Evolutionary conservation across 2,113 vertebrate genomes (phyloP).

Genomic region (Channa maculata): DNA sequence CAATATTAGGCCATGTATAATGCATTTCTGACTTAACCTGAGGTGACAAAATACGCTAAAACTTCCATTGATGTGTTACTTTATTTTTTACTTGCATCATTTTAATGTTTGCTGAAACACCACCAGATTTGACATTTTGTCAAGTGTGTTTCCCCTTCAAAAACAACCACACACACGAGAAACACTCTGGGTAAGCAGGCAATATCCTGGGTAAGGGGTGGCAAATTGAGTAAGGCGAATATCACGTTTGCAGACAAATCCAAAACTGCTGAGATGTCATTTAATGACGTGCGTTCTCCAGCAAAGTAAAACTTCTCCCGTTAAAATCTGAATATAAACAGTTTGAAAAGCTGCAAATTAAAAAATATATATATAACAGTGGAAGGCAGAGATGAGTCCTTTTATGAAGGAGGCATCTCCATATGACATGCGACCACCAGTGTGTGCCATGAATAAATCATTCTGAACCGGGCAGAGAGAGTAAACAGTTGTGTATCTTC

Average conservation of each 20-base stretch:
- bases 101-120: constrained; percentile 46
- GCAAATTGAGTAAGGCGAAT: constrained; percentile 45
- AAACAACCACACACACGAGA: constrained; percentile 17
- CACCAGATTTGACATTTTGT: constrained; percentile 20
- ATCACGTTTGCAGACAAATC: constrained; percentile 59
- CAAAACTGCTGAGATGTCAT: constrained; percentile 49
- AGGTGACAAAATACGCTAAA: neutral
- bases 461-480: constrained; percentile 66
- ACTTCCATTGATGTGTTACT: constrained; percentile 11
- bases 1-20: no score
- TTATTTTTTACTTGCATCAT: constrained; percentile 6
- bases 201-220: constrained; percentile 25
- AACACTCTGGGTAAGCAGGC: constrained; percentile 13
- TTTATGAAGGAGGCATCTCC: constrained; percentile 76
- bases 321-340: constrained; percentile 59
- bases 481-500: constrained; percentile 79
- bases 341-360: constrained; percentile 59
- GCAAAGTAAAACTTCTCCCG: constrained; percentile 46
- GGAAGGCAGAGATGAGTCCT: constrained; percentile 62
- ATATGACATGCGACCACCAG: constrained; percentile 78
- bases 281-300: constrained; percentile 52
- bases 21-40: no score
- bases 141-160: constrained; percentile 40
- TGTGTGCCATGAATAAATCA: constrained; percentile 83
- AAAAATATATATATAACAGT: constrained; percentile 29